These are phyloP conservation scores for Dichetophora obliterata DNA, from an alignment of 2,888 invertebrate species.

Conservation along the genomic window DNA sequence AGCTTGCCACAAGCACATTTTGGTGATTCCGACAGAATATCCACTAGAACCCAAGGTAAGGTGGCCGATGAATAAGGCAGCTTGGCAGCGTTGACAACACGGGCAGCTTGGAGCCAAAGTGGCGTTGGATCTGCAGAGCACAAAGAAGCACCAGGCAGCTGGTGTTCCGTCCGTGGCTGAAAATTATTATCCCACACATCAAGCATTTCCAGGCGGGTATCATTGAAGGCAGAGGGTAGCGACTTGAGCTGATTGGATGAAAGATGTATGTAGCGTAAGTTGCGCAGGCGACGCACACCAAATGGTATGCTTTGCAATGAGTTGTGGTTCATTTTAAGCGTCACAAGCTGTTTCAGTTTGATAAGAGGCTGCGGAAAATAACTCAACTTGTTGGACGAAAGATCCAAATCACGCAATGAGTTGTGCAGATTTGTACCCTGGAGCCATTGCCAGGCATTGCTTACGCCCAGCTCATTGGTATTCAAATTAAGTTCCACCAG, in stretches of 20 bases:
- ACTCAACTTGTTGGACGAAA: constrained; percentile 75
- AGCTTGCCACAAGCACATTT: constrained; percentile 65
- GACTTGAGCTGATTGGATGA: constrained; percentile 64
- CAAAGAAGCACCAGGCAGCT: constrained; percentile 28
- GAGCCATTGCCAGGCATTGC: constrained; percentile 75
- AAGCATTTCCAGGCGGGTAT: constrained; percentile 59
- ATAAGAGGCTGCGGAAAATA: constrained; percentile 76
- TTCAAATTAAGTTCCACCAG: constrained; percentile 76
- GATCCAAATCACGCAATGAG: constrained; percentile 74
- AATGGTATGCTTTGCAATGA: constrained; percentile 74
- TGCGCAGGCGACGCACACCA: constrained; percentile 74
- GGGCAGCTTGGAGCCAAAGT: constrained; percentile 63
- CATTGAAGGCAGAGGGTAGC: constrained; percentile 64
- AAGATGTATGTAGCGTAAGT: constrained; percentile 62
- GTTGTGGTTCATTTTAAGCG: constrained; percentile 77
- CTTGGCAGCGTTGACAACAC: constrained; percentile 56
- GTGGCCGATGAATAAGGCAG: constrained; percentile 54
- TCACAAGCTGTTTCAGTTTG: constrained; percentile 75
- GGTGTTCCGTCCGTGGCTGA: constrained; percentile 44
- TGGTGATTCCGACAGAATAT: constrained; percentile 63
- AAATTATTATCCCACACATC: constrained; percentile 68
- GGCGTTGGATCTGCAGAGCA: constrained; percentile 44
- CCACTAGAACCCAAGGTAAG: constrained; percentile 62
- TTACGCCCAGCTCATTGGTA: constrained; percentile 76
- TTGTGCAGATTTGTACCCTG: constrained; percentile 71